A percentile compares a stretch with the other conserved stretches of the same genome.
These are phyloP conservation scores for Psophia crepitans DNA, from an alignment of 2,113 vertebrate genomes.

Conservation along the genomic window DNA sequence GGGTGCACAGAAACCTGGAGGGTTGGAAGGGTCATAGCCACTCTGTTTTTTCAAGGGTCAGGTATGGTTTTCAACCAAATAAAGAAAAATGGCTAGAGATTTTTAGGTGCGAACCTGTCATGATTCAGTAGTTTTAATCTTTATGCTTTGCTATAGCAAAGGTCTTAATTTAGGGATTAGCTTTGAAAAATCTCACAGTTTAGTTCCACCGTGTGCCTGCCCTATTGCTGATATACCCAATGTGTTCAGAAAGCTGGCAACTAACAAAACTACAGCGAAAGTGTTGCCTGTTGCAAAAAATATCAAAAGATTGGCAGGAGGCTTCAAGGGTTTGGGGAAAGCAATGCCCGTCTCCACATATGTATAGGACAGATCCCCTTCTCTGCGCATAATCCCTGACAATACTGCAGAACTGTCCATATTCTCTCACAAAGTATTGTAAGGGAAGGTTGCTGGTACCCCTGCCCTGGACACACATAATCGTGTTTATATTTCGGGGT, in stretches of 20 bases:
- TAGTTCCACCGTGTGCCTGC: rapidly evolving
- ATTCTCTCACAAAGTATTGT: neutral
- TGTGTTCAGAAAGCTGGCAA: neutral
- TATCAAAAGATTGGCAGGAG: neutral
- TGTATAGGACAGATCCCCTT: rapidly evolving
- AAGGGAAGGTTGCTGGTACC: neutral
- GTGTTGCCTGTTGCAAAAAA: neutral
- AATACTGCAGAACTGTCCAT: neutral
- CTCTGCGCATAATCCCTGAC: neutral
- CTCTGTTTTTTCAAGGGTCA: neutral
- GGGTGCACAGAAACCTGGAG: neutral
- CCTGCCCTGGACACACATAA: neutral
- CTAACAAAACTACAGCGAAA: neutral
- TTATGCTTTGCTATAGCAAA: neutral
- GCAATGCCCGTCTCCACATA: neutral
- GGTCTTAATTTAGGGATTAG: neutral
- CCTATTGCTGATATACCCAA: neutral
- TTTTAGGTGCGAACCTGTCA: neutral
- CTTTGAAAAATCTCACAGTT: neutral
- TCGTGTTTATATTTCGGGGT: neutral
- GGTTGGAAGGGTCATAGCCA: neutral
- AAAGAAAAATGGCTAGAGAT: neutral
- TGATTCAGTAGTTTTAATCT: neutral
- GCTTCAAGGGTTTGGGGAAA: neutral
- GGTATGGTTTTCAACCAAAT: neutral